These are phyloP conservation scores for Psephotus haematonotus DNA, from an alignment of 2,113 vertebrate genomes.

Conservation along the genomic window DNA sequence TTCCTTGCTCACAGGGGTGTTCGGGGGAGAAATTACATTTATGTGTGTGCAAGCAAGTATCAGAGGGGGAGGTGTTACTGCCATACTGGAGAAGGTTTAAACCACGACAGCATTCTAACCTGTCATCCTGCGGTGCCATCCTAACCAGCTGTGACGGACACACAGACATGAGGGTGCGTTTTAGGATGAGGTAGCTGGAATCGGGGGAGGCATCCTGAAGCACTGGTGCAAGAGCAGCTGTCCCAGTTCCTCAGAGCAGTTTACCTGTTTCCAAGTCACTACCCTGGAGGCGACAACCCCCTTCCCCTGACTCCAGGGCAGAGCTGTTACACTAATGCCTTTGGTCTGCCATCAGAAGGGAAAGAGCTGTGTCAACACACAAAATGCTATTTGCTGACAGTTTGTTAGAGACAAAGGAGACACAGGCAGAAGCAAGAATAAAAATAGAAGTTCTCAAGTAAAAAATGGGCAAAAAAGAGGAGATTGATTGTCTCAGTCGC, in stretches of 20 bases:
- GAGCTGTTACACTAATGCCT: background rate
- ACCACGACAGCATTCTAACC: background rate
- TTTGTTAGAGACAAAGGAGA: background rate
- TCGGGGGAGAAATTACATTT: background rate
- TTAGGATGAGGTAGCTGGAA: background rate
- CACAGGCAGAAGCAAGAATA: background rate
- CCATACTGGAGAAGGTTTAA: background rate
- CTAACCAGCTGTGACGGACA: background rate
- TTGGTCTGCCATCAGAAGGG: background rate
- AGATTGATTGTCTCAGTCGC: slow-evolving; percentile 30
- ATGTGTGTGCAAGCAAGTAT: background rate
- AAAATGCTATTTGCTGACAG: slow-evolving; percentile 13
- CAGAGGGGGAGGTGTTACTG: background rate
- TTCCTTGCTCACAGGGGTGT: background rate
- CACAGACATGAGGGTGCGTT: fast-evolving
- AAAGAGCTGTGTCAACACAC: slow-evolving; percentile 13
- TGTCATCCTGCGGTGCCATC: background rate
- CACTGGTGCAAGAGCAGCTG: fast-evolving
- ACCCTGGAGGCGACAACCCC: background rate
- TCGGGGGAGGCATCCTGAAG: background rate
- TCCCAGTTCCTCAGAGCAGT: background rate
- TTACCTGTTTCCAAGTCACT: background rate
- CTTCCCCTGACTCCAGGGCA: background rate
- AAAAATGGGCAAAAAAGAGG: slow-evolving; percentile 22
- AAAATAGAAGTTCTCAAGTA: slow-evolving; percentile 12